Conservation (phyloP, 2,888 invertebrate species). For the Cryptocephalus primarius region DNA sequence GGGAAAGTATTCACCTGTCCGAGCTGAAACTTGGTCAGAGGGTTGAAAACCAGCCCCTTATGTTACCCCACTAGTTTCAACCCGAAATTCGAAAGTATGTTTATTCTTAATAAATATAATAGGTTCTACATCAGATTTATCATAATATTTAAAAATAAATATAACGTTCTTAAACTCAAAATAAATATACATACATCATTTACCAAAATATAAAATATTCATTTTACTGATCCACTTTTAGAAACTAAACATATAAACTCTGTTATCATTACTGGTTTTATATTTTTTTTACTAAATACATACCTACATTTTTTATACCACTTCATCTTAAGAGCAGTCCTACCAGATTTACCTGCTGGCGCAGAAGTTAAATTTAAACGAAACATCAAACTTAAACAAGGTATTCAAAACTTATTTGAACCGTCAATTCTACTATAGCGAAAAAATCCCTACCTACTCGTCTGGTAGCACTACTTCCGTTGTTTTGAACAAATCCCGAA, state of each 20-base stretch:
- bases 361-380: too few relatives aligned
- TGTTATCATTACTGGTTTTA: too few relatives aligned
- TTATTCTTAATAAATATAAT: slow-evolving; percentile 24
- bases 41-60: too few relatives aligned
- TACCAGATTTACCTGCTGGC: neutral
- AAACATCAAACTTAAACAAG: too few relatives aligned
- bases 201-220: slow-evolving; percentile 35
- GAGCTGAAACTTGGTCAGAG: too few relatives aligned
- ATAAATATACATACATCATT: slow-evolving; percentile 25
- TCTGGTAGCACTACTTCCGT: too few relatives aligned
- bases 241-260: too few relatives aligned
- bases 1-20: too few relatives aligned
- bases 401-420: too few relatives aligned
- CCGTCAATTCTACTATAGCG: too few relatives aligned
- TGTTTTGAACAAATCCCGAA: neutral
- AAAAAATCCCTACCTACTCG: too few relatives aligned
- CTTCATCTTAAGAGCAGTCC: neutral
- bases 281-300: neutral
- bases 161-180: slow-evolving; percentile 22
- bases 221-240: slow-evolving; percentile 28
- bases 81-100: neutral
- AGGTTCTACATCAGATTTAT: slow-evolving; percentile 23
- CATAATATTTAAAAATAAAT: slow-evolving; percentile 26
- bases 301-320: neutral
- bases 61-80: too few relatives aligned